Evolutionary conservation across 2,797 vertebrate species (phyloP), one percentile per base, ranked within the genome.

Genomic region (Loriculus beryllinus): DNA sequence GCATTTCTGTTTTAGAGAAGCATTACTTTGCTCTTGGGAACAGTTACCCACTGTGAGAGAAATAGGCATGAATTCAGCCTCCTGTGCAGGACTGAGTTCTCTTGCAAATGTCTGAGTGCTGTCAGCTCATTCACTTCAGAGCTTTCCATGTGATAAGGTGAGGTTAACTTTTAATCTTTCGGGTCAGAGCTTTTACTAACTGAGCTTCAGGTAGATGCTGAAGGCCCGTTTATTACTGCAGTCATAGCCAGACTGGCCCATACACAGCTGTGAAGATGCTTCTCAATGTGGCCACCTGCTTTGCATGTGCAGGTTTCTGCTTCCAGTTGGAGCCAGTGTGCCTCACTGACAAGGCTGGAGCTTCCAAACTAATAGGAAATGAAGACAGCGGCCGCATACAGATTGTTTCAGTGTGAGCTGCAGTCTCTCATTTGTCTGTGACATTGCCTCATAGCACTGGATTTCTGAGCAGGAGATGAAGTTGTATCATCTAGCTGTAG

Each of bases 321-420:
- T 65, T 6, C 23, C 14, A 29, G 26, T 6, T 1, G 5, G 39
- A 63, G 68, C 20, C 40, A 51, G 52, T 0, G 4, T 40, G 43
- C 40, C n/a, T n/a, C n/a, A 20, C 62, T 92, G 95, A 77, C 82
- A 88, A 28, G 69, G 28, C 85, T 82, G 72, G 37, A 82, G 80
- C 75, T 79, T 37, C 84, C 82, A 79, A 64, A 59, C 62, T 48
- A 17, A 85, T 86, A 93, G 87, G 54, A 65, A 83, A 40, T 12
- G 68, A 54, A 74, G 89, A 42, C 62, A 82, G 31, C 29, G 26
- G 57, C 60, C 62, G 63, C 72, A 88, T 48, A 11, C 21, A 92
- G 21, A 67, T 60, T 26, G 47, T 25, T 82, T 69, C 54, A 42
- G 47, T 64, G 33, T 33, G 49, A 88, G 52, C 81, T 80, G n/a